phyloP scores from a whole-genome alignment of 2,888 invertebrate species.

The Labia minor region DNA sequence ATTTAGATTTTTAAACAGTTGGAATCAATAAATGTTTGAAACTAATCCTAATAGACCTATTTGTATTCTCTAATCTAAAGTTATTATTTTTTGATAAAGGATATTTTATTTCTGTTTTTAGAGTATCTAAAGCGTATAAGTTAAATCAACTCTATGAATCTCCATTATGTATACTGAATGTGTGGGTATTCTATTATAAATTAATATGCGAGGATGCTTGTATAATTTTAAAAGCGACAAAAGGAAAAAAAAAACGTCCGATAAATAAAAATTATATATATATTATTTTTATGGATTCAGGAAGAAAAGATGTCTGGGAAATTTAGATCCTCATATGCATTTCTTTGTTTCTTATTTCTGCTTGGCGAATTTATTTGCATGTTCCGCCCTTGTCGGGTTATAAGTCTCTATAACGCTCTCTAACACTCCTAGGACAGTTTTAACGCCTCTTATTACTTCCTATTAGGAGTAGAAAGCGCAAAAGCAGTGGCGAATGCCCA shows the following conservation, averaged over 20 bases:
- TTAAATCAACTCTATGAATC: too few relatives aligned
- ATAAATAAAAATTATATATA: not conserved
- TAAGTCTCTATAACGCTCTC: not conserved
- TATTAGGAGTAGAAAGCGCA: not conserved
- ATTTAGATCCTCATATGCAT: slow-evolving; percentile 13
- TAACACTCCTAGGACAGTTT: not conserved
- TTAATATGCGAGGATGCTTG: too few relatives aligned
- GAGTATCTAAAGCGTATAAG: too few relatives aligned
- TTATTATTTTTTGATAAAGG: too few relatives aligned
- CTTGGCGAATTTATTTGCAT: not conserved
- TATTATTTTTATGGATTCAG: not conserved
- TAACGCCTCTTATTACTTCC: slow-evolving; percentile 5
- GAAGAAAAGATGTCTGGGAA: not conserved
- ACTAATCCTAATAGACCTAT: too few relatives aligned
- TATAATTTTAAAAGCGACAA: not conserved
- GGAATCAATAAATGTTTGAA: too few relatives aligned
- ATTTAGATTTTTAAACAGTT: too few relatives aligned
- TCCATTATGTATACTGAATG: too few relatives aligned
- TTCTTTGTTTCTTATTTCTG: not conserved
- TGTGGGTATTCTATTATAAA: too few relatives aligned
- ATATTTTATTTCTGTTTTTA: too few relatives aligned
- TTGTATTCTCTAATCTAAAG: too few relatives aligned
- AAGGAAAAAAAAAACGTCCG: not conserved
- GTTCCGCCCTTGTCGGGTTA: not conserved
- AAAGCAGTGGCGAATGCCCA: not conserved